phyloP scores from a whole-genome alignment of 2,888 invertebrate genomes.

The Tricholauxania praeusta region DNA sequence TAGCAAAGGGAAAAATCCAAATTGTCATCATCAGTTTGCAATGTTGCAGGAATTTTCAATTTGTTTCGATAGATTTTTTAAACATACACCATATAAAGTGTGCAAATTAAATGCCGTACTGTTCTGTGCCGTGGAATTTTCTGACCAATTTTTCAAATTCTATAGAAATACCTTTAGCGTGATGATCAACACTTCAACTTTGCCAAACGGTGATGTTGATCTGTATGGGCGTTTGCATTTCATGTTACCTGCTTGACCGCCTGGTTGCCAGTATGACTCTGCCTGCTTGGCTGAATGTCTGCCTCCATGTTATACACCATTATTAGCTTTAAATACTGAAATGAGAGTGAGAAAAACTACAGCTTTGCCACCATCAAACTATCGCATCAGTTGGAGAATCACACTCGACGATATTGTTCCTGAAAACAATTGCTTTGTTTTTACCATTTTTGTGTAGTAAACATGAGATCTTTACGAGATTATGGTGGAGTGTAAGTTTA shows the following conservation, averaged over 20 bases:
- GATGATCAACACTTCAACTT: constrained; percentile 14
- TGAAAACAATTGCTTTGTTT: constrained; percentile 53
- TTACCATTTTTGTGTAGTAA: constrained; percentile 30
- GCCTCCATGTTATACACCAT: constrained; percentile 45
- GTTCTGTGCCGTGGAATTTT: too few relatives aligned
- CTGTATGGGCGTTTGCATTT: constrained; percentile 53
- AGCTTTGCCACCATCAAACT: constrained; percentile 48
- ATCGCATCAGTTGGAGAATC: constrained; percentile 46
- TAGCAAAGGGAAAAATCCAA: not conserved
- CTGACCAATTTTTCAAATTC: too few relatives aligned
- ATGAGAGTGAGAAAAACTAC: constrained; percentile 62
- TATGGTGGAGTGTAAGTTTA: constrained; percentile 21
- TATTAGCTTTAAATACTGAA: constrained; percentile 56
- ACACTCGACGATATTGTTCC: constrained; percentile 56
- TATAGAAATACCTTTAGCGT: not conserved
- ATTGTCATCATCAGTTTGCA: too few relatives aligned
- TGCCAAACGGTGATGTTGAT: constrained; percentile 52
- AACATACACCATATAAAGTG: too few relatives aligned
- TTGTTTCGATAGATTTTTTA: too few relatives aligned
- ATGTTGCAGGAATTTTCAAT: too few relatives aligned
- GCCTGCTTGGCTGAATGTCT: not conserved
- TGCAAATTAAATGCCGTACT: too few relatives aligned
- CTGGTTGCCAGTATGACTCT: not conserved
- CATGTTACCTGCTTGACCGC: constrained; percentile 44
- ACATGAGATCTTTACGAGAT: constrained; percentile 51